Evolutionary conservation across 2,113 vertebrate species (phyloP), one percentile per base, ranked within the genome.

Genomic region (Toxostoma redivivum): DNA sequence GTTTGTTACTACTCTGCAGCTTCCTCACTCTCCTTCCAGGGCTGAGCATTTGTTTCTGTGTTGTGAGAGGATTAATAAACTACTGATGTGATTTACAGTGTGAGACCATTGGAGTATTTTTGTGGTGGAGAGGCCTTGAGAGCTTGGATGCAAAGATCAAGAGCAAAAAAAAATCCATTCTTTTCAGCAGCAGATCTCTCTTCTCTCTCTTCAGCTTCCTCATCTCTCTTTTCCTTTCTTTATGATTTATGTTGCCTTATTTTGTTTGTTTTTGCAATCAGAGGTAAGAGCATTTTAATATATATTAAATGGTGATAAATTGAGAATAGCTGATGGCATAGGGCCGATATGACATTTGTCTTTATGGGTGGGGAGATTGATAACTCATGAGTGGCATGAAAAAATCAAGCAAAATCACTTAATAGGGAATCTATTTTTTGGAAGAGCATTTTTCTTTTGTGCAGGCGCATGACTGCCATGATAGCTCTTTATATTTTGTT

Each of bases 291-390:
- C 48, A 30, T 97, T 97, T 97, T 97, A 98, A 98, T 98, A 97
- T 72, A 95, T 94, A 97, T 98, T 97, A 97, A 97, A 97, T 97
- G 97, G 97, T 98, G 97, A 98, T 97, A 94, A 97, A 98, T 97
- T 91, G 96, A 97, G 88, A 95, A 96, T 90, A 97, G 85, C 40
- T 47, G 92, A 97, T 88, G 54, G 96, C 86, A 94, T 95, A 84
- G 56, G 88, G 84, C 94, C 10, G 35, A 95, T 84, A 73, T 17
- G 80, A 93, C 97, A 95, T 98, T 97, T 95, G 95, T 97, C 97
- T 98, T 92, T 93, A 95, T 88, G 95, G 89, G 88, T 96, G 95
- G 38, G 28, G 94, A 98, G 97, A 98, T 95, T 95, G 97, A 98
- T 97, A 97, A 95, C 93, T 94, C 78, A 18, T 15, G 62, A 95